Evolutionary conservation across 2,888 invertebrate species (phyloP), one percentile per base, ranked within the genome.

Genomic region (Balanococcus diminutus): DNA sequence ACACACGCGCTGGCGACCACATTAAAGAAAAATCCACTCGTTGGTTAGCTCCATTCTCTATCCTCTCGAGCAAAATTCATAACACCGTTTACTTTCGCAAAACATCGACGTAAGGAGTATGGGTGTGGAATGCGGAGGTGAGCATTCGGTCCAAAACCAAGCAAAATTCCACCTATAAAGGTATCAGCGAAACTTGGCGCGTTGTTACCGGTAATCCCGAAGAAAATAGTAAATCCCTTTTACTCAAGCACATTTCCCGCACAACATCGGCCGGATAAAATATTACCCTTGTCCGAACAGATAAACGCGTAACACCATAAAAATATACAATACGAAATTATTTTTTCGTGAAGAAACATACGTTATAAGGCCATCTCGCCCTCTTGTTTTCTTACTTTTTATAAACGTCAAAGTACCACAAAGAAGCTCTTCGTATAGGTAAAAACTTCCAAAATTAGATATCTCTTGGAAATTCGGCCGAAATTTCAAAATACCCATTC

Each of bases 131-230:
- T 11, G n/a, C 46, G 46, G 8, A 16, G 46, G 2, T 46, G 36
- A 8, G 36, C 36, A 8, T 36, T n/a, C 4, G 36, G 36, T 5
- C 36, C 36, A 36, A 8, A n/a, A 36, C 36, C 36, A 22, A 46
- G 6, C 22, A 61, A 16, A 72, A 72, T 31, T 72, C 31, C 72
- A n/a, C 28, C 72, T 72, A 72, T 72, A 72, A 72, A 61, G 56
- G 56, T 72, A 72, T 72, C 72, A 61, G 25, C 72, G 16, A 72
- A 32, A 72, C 72, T 22, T 61, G 46, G 19, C 56, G n/a, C 56
- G 56, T 61, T 32, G 72, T 72, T 72, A 72, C 72, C 72, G 72
- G 72, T 72, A 72, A 72, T 72, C 72, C 72, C 72, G 72, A 72
- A 72, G 72, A 72, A 72, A 72, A 31, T 72, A 72, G 72, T 72